Evolutionary conservation across 2,888 invertebrate species (phyloP), one percentile per base, ranked within the genome.

Genomic region (Rotaria sp.): DNA sequence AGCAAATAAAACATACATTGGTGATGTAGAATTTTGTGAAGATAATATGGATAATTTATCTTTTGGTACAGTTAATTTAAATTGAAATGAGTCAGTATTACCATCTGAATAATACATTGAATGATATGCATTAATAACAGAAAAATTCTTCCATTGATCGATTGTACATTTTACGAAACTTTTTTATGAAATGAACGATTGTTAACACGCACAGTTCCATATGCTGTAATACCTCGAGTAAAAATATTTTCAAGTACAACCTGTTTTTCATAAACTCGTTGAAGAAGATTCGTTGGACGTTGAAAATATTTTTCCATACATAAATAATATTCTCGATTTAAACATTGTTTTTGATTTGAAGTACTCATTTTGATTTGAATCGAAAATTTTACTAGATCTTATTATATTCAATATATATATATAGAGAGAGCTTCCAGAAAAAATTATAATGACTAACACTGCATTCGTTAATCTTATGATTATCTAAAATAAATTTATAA

Each of bases 11-110:
- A 80, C 24, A 15, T 5, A 4, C 24, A 26, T 24, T 10, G 38
- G 5, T 18, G 75, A 26, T 26, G 75, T 50, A 18, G 50, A 50
- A 50, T 50, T 18, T 15, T 50, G 10, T 50, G 50, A 18, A 13
- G 50, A 50, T 15, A 18, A 50, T 18, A 15, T 18, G 10, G 18
- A 45, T 45, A 45, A 67, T 80, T 80, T 26, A 26, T 80, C 80
- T 21, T 21, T 67, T 18, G 35, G 15, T 45, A 80, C 11, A 26
- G 41, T 41, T 80, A 80, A 45, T 80, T 80, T 45, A 80, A 80
- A 80, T 45, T 41, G 41, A 41, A 80, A 80, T 41, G 8, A 80
- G 45, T 80, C 45, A n/a, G 80, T 80, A 80, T 80, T 80, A 80
- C 8, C n/a, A 80, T 45, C 45, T 13, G 45, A 38, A 45, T 80